phyloP scores from a whole-genome alignment of 2,888 invertebrate genomes.

The Pristionchus japonicus region DNA sequence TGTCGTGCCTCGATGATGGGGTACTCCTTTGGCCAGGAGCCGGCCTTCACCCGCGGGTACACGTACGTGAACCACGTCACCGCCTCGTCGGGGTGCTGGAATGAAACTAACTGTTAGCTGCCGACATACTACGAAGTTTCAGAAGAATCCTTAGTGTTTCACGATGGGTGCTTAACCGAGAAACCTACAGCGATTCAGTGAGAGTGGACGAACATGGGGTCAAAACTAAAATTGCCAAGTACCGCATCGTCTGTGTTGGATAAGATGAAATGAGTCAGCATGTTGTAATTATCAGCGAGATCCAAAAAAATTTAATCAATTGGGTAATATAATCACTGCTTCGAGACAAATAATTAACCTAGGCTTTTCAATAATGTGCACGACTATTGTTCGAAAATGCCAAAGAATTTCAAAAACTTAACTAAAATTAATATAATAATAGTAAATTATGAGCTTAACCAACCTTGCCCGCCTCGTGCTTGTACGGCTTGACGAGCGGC shows the following conservation, averaged over 20 bases:
- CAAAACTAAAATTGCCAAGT: no score
- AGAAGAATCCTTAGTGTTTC: background rate
- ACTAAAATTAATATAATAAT: background rate
- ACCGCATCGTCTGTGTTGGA: no score
- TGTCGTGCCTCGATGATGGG: constrained; percentile 69
- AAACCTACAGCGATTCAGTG: no score
- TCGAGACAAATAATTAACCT: no score
- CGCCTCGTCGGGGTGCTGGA: constrained; percentile 92
- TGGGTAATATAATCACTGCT: no score
- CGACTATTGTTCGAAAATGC: background rate
- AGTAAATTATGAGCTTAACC: background rate
- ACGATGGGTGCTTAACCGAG: background rate
- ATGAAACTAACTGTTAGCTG: no score
- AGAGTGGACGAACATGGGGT: no score
- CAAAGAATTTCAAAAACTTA: background rate
- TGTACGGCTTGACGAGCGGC: constrained; percentile 93
- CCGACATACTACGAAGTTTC: background rate
- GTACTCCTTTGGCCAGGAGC: constrained; percentile 56
- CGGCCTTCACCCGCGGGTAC: constrained; percentile 31
- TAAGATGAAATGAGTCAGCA: no score
- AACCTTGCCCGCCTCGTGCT: constrained; percentile 88
- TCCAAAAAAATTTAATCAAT: no score
- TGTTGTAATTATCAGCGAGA: no score
- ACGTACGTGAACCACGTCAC: constrained; percentile 85
- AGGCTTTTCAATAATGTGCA: background rate